Evolutionary conservation across 2,797 vertebrate genomes (phyloP), one percentile per base, ranked within the genome.

Genomic region (Myripristis murdjan): DNA sequence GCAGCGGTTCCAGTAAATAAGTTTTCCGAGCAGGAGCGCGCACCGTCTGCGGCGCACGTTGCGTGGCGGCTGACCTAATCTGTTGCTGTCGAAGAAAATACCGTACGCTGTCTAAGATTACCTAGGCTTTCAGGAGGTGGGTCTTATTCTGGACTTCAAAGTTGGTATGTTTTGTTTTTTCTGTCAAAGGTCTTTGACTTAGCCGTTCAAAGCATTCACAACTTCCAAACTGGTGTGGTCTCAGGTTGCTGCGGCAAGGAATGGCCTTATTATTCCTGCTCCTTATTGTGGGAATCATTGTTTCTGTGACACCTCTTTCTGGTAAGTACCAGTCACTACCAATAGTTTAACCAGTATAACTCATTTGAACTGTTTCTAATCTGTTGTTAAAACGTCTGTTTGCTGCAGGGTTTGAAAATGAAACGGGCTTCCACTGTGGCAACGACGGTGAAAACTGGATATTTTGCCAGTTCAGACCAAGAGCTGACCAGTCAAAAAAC

Each of bases 391-490:
- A 5, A 11, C 41, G 39, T 41, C 3, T 53, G 3, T 56, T 64
- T 52, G 5, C 0, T 24, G 1, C 18, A 78, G 75, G 49, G 5
- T 10, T 10, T 23, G 0, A 6, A 3, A 15, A 37, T 9, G n/a
- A 35, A 44, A 22, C 37, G 49, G 64, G 0, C 0, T 48, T 88
- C 1, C 9, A 62, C 6, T 91, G 88, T 28, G 78, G 61, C 47
- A 64, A 86, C 64, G 74, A 88, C 72, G 24, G 0, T 0, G 12
- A 2, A 0, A 0, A 1, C 0, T 0, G 0, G 0, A 66, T 87
- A 58, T 23, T 1, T 8, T 91, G 90, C 39, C n/a, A 65, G 0
- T 26, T 84, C 1, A 10, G 52, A 0, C 62, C 18, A 1, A 16
- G 6, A n/a, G 11, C 26, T 12, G 44, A 33, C 12, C 1, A 4